These are phyloP conservation scores for Coracias cyanogaster DNA, from an alignment of 2,797 vertebrate genomes.

Conservation along the genomic window DNA sequence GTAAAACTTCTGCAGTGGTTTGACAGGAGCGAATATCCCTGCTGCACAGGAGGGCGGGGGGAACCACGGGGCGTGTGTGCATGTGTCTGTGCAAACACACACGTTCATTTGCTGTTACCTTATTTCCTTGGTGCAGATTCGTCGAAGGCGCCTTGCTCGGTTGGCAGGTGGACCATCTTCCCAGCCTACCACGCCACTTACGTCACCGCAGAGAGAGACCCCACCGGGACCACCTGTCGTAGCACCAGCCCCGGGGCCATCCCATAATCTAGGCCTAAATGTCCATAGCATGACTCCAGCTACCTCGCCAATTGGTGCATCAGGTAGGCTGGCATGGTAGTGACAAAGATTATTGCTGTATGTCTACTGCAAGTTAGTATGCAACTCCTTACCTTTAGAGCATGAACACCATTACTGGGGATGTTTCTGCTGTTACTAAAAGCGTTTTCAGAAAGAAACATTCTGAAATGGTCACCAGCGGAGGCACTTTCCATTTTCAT, in stretches of 20 bases:
- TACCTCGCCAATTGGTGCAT: slow-evolving; percentile 95
- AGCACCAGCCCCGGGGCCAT: slow-evolving; percentile 85
- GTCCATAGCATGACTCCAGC: slow-evolving; percentile 95
- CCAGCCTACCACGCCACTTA: slow-evolving; percentile 94
- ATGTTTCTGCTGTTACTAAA: background rate
- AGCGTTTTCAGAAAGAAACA: background rate
- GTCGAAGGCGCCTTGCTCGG: slow-evolving; percentile 93
- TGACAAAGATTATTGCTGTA: accelerated
- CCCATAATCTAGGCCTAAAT: slow-evolving; percentile 90
- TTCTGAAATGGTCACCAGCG: background rate
- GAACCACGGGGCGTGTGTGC: accelerated
- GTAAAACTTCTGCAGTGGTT: background rate
- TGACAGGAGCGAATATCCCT: background rate
- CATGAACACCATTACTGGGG: accelerated
- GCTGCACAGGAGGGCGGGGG: too few species aligned
- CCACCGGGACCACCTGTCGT: slow-evolving; percentile 90
- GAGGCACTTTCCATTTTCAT: background rate
- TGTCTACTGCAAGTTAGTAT: accelerated
- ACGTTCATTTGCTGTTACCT: background rate
- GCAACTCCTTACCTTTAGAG: background rate
- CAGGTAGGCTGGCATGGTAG: slow-evolving; percentile 81
- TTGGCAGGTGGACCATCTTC: slow-evolving; percentile 94
- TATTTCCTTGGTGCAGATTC: slow-evolving; percentile 83
- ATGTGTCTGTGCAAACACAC: accelerated
- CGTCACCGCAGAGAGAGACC: slow-evolving; percentile 97